Conservation (phyloP, 2,888 invertebrate genomes). For the Ptilodon capucinus region DNA sequence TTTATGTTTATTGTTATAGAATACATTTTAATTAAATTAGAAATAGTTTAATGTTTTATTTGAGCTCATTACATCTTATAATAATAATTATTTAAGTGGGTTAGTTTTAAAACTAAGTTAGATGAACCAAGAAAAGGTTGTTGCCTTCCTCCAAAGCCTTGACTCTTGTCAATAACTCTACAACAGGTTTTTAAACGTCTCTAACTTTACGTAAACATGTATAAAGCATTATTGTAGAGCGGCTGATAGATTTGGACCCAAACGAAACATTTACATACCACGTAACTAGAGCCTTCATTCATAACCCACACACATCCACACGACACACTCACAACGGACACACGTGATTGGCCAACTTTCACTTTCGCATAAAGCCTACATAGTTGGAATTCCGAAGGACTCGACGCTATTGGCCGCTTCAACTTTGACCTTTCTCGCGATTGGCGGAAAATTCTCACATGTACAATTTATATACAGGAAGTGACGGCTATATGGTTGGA, state of each 20-base stretch:
- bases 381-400: slow-evolving; percentile 60
- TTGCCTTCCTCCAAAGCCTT: too few species aligned
- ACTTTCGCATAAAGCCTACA: slow-evolving; percentile 69
- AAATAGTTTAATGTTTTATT: too few species aligned
- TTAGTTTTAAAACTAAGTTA: too few species aligned
- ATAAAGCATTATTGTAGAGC: too few species aligned
- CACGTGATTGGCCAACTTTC: slow-evolving; percentile 67
- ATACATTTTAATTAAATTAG: too few species aligned
- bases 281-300: slow-evolving; percentile 19
- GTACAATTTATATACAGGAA: slow-evolving; percentile 13
- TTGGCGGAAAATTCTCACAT: slow-evolving; percentile 45
- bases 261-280: slow-evolving; percentile 11
- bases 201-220: too few species aligned
- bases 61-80: too few species aligned
- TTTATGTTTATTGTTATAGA: too few species aligned
- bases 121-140: too few species aligned
- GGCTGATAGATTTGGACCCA: not conserved
- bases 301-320: slow-evolving; percentile 1
- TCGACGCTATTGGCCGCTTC: slow-evolving; percentile 57
- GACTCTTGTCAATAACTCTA: too few species aligned
- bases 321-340: slow-evolving; percentile 35
- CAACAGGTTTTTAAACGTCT: too few species aligned
- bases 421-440: slow-evolving; percentile 68
- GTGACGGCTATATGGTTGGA: not conserved
- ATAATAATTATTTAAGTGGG: too few species aligned